Evolutionary conservation across 2,888 invertebrate genomes (phyloP).

Genomic region (Meganola albula): DNA sequence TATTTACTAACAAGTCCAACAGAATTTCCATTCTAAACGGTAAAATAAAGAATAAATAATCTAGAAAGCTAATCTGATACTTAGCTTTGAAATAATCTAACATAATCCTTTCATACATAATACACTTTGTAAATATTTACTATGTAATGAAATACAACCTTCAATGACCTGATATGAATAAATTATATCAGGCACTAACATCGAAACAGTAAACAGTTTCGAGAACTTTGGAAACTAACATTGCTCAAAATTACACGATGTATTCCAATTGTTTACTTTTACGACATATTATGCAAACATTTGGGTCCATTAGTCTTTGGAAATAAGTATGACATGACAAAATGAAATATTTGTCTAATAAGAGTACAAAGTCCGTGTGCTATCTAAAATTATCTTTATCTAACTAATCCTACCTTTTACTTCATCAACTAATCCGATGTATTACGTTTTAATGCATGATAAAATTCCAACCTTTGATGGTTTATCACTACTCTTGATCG

Average conservation of each 20-base stretch:
- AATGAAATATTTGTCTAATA: too few relatives aligned
- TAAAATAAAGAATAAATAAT: too few relatives aligned
- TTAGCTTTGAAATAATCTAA: too few relatives aligned
- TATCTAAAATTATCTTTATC: constrained; percentile 20
- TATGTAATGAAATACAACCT: constrained; percentile 28
- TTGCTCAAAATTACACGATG: constrained; percentile 21
- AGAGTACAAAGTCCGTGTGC: constrained; percentile 8
- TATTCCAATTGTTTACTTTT: too few relatives aligned
- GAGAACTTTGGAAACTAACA: constrained; percentile 23
- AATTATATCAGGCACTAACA: too few relatives aligned
- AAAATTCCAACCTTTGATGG: constrained; percentile 44
- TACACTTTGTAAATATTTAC: too few relatives aligned
- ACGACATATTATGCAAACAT: too few relatives aligned
- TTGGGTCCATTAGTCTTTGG: too few relatives aligned
- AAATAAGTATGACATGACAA: too few relatives aligned
- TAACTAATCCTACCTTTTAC: constrained; percentile 21
- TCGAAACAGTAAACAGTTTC: constrained; percentile 24
- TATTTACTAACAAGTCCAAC: constrained; percentile 18
- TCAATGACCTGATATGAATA: constrained; percentile 23
- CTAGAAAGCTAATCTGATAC: too few relatives aligned
- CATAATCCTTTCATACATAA: too few relatives aligned
- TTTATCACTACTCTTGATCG: constrained; percentile 36
- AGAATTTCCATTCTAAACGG: too few relatives aligned
- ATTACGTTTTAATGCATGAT: constrained; percentile 39
- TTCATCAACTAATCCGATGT: constrained; percentile 22